phyloP scores from a whole-genome alignment of 2,888 invertebrate species.

The Nomada flava region DNA sequence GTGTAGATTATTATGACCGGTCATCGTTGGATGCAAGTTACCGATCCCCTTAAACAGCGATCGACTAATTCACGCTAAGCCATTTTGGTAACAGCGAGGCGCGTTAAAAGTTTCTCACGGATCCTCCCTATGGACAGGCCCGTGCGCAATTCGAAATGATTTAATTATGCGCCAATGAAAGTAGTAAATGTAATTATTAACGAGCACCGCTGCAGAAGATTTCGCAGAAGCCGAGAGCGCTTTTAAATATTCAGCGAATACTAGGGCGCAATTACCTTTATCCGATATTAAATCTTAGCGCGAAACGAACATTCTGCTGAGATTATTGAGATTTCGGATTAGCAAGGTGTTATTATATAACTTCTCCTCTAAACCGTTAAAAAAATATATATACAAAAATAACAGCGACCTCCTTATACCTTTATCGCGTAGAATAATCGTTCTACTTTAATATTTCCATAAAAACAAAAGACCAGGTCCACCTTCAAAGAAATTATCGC shows the following conservation, averaged over 20 bases:
- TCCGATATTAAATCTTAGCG: constrained; percentile 12
- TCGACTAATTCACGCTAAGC: constrained; percentile 37
- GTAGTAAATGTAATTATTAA: constrained; percentile 28
- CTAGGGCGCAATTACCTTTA: constrained; percentile 27
- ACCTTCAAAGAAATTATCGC: not conserved
- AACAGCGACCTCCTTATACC: too few relatives aligned
- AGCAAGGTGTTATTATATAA: not conserved
- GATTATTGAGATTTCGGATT: constrained; percentile 8
- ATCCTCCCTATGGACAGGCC: constrained; percentile 11
- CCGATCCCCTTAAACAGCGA: not conserved
- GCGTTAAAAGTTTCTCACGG: not conserved
- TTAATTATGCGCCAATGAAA: constrained; percentile 26
- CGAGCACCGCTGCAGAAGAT: not conserved
- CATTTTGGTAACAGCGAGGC: not conserved
- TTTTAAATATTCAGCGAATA: constrained; percentile 23
- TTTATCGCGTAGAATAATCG: too few relatives aligned
- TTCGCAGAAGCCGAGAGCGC: not conserved
- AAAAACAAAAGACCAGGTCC: not conserved
- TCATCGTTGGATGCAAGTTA: not conserved
- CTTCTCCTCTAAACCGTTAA: too few relatives aligned
- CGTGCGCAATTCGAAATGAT: constrained; percentile 27
- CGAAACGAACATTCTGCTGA: not conserved
- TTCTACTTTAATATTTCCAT: too few relatives aligned
- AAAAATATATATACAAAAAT: too few relatives aligned
- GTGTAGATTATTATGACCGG: constrained; percentile 25